Conservation (phyloP, 2,113 vertebrate species). For the Dicerorhinus sumatrensis region DNA sequence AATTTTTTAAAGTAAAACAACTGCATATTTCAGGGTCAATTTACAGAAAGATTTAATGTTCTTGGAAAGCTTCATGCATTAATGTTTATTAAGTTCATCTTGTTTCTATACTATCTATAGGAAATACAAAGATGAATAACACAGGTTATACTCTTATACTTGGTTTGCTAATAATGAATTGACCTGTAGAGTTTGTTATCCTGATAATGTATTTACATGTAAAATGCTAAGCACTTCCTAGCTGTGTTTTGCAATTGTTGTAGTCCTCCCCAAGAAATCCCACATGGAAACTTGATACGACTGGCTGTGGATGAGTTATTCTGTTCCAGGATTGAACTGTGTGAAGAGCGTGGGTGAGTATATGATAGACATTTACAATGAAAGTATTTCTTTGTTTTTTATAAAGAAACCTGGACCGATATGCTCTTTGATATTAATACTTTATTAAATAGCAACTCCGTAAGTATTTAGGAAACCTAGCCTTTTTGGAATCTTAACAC, state of each 20-base stretch:
- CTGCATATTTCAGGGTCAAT: neutral
- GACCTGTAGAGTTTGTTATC: neutral
- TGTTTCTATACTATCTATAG: neutral
- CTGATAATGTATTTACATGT: neutral
- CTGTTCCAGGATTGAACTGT: slow-evolving; percentile 90
- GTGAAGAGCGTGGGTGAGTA: slow-evolving; percentile 90
- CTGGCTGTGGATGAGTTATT: slow-evolving; percentile 92
- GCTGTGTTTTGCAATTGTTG: slow-evolving; percentile 53
- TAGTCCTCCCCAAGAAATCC: slow-evolving; percentile 92
- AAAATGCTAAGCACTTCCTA: slow-evolving; percentile 45
- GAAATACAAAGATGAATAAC: slow-evolving; percentile 18
- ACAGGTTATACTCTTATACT: slow-evolving; percentile 17
- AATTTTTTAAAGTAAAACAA: neutral
- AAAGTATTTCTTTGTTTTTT: slow-evolving; percentile 35
- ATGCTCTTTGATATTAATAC: slow-evolving; percentile 26
- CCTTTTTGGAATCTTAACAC: neutral
- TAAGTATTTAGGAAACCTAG: neutral
- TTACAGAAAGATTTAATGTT: slow-evolving; percentile 6
- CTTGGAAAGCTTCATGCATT: neutral
- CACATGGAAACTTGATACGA: slow-evolving; percentile 91
- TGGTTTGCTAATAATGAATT: slow-evolving; percentile 15
- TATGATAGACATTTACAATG: neutral
- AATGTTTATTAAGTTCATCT: slow-evolving; percentile 29
- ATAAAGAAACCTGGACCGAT: slow-evolving; percentile 24
- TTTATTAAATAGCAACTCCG: neutral